phyloP scores from a whole-genome alignment of 1,140 invertebrate species.

The Branchinecta lindahli region DNA sequence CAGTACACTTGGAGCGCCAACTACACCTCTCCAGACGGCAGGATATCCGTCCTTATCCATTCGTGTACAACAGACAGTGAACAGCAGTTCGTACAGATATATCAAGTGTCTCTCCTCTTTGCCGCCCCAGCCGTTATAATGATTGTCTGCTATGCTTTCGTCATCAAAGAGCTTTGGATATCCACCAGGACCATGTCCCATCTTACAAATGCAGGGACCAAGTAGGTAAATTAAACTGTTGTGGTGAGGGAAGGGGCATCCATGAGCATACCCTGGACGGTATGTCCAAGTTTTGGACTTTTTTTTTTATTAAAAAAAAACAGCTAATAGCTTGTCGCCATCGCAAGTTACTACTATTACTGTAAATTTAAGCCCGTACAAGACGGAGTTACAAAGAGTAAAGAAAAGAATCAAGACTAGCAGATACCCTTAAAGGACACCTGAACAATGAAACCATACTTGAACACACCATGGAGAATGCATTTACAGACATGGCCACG shows the following conservation, averaged over 20 bases:
- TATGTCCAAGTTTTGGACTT: not conserved
- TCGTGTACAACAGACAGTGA: not conserved
- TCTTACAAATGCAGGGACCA: constrained; percentile 29
- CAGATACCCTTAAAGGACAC: too few species aligned
- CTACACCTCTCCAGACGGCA: not conserved
- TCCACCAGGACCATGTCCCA: constrained; percentile 35
- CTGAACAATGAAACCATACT: too few species aligned
- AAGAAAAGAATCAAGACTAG: too few species aligned
- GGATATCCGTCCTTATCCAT: not conserved
- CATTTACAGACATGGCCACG: too few species aligned
- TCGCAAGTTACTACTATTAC: not conserved
- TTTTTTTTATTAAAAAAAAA: not conserved
- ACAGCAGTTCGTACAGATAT: constrained; percentile 31
- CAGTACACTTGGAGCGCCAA: too few species aligned
- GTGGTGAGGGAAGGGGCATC: not conserved
- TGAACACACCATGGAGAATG: too few species aligned
- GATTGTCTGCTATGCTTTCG: constrained; percentile 38
- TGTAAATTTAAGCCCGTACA: too few species aligned
- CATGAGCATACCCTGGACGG: not conserved
- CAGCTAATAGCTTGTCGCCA: not conserved
- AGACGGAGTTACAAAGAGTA: too few species aligned
- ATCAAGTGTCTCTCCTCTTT: constrained; percentile 37
- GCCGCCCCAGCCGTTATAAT: constrained; percentile 35
- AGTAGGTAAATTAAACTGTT: not conserved
- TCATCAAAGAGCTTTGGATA: constrained; percentile 40